Conservation (phyloP, 64 coral and sea anemone genomes). For the Dendrophyllia cribrosa region DNA sequence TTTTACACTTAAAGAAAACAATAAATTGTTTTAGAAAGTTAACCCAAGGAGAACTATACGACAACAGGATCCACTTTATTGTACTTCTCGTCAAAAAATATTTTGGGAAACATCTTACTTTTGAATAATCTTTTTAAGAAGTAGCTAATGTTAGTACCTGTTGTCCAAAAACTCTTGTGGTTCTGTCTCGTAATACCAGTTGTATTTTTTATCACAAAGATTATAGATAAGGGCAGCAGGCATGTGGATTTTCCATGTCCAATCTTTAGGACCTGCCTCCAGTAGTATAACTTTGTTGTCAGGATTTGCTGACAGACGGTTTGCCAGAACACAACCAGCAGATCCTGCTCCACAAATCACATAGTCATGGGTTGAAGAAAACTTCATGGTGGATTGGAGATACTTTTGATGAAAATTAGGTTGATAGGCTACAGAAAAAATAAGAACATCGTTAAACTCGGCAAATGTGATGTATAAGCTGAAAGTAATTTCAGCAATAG, state of each 20-base stretch:
- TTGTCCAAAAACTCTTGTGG: constrained; percentile 89
- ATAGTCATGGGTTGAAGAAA: constrained; percentile 90
- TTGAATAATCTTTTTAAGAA: not conserved
- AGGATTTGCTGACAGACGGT: constrained; percentile 80
- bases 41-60: too few species aligned
- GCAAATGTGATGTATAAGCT: too few species aligned
- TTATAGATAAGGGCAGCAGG: constrained; percentile 94
- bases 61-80: too few species aligned
- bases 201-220: constrained; percentile 94
- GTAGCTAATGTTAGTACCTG: constrained; percentile 45
- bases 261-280: constrained; percentile 91
- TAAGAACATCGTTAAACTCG: not conserved
- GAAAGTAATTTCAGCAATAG: too few species aligned
- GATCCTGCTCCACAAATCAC: constrained; percentile 93
- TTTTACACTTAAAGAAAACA: too few species aligned
- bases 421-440: not conserved
- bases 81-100: too few species aligned
- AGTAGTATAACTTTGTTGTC: constrained; percentile 84
- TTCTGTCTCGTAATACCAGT: constrained; percentile 96
- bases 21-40: too few species aligned
- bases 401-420: constrained; percentile 18
- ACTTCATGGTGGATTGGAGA: constrained; percentile 32
- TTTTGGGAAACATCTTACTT: too few species aligned
- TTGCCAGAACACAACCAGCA: constrained; percentile 95
- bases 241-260: constrained; percentile 95